phyloP scores from a whole-genome alignment of 1,140 invertebrate species.

The Hormaphis cornu region DNA sequence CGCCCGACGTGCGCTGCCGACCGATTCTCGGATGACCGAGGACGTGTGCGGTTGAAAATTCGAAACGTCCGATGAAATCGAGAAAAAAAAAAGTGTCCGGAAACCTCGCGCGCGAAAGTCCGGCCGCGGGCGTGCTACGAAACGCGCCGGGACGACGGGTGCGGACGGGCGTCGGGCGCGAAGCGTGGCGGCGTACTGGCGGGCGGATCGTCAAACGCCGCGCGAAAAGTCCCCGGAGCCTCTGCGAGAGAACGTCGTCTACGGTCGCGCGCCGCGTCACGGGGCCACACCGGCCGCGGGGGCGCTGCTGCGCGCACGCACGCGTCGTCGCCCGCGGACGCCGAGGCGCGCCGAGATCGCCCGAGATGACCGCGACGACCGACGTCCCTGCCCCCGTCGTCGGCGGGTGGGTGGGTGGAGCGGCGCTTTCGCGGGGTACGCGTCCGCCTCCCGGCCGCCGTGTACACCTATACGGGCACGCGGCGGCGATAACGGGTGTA shows the following conservation, averaged over 20 bases:
- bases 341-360: slow-evolving; percentile 32
- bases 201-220: slow-evolving; percentile 14
- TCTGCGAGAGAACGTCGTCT: too few species aligned
- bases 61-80: not conserved
- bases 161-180: slow-evolving; percentile 39
- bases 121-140: slow-evolving; percentile 42
- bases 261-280: not conserved
- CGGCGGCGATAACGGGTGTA: too few species aligned
- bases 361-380: not conserved
- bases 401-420: not conserved
- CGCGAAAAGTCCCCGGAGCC: too few species aligned
- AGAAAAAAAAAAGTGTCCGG: too few species aligned
- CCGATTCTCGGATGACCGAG: too few species aligned
- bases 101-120: not conserved
- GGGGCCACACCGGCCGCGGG: not conserved
- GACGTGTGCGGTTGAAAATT: not conserved
- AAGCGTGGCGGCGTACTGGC: slow-evolving; percentile 28
- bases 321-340: not conserved
- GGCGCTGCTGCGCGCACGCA: slow-evolving; percentile 1
- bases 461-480: not conserved
- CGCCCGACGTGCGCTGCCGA: slow-evolving; percentile 46
- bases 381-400: too few species aligned
- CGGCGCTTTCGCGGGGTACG: not conserved
- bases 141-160: slow-evolving; percentile 57
- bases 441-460: slow-evolving; percentile 12